Evolutionary conservation across 2,113 vertebrate genomes (phyloP), one percentile per base, ranked within the genome.

Genomic region (Malurus cyaneus): DNA sequence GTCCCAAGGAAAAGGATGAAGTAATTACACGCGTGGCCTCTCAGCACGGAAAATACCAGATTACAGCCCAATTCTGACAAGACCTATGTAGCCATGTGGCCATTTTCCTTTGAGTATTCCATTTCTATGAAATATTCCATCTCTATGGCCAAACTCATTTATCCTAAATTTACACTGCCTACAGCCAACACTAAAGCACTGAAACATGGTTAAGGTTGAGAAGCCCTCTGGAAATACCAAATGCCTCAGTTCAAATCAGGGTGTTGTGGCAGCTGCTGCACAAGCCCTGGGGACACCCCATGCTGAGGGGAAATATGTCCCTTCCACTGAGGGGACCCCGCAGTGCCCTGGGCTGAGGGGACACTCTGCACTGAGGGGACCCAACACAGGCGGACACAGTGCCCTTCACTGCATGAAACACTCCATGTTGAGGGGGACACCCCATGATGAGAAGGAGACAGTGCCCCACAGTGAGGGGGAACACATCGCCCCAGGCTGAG

Each of bases 1-100:
- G 25, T 79, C 53, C 65, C 57, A 54, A 80, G 86, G 89, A 85
- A 92, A 76, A 93, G 62, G 74, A 76, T 65, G 80, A 92, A 78
- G 66, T 50, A 53, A 64, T 92, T 36, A 74, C 3, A 69, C 11
- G 16, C 0, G 9, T 4, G 46, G 62, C 71, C 59, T 50, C 5
- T 0, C 59, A 73, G 64, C 86, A 65, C 0, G 6, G 76, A 57
- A 89, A 72, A 53, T 4, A 61, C 19, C 60, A 81, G 80, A 78
- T 60, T 54, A 36, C 34, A 86, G 62, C 60, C 31, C 42, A 32
- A 0, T 29, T 65, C 72, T 56, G 26, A 77, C 31, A n/a, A n/a
- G 24, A 70, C 16, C 72, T 31, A 1, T 9, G 50, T 2, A 1
- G 23, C 54, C 41, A 8, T 24, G 15, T 41, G 2, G 31, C 47